These are phyloP conservation scores for Brachyopa scutellaris DNA, from an alignment of 2,888 invertebrate species.

Conservation along the genomic window DNA sequence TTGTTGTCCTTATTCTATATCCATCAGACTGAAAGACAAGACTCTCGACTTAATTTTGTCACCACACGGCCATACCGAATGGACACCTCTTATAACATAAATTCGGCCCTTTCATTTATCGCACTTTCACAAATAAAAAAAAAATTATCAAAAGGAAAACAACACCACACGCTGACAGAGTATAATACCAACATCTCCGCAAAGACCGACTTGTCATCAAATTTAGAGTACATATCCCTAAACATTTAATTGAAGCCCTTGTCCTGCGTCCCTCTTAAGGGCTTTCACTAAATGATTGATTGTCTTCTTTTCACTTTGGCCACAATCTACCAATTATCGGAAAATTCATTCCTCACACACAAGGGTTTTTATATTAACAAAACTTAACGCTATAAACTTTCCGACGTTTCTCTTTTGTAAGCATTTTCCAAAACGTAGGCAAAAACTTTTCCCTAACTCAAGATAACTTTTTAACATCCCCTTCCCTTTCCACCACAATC, in stretches of 20 bases:
- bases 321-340: background rate
- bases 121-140: too few species aligned
- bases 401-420: constrained; percentile 38
- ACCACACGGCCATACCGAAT: too few species aligned
- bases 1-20: too few species aligned
- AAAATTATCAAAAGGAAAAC: too few species aligned
- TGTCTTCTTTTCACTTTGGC: constrained; percentile 1
- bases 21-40: too few species aligned
- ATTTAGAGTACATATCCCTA: background rate
- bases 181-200: too few species aligned
- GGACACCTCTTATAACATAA: too few species aligned
- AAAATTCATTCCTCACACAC: background rate
- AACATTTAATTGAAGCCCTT: constrained; percentile 9
- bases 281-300: constrained; percentile 39
- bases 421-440: constrained; percentile 20
- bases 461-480: constrained; percentile 32
- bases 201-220: too few species aligned
- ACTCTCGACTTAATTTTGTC: too few species aligned
- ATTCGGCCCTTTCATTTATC: too few species aligned
- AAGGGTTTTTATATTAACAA: constrained; percentile 2
- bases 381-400: constrained; percentile 41
- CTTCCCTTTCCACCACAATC: too few species aligned
- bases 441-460: constrained; percentile 27
- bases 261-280: background rate
- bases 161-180: too few species aligned